Conservation (phyloP, 2,113 vertebrate species). For the Nematolebias whitei region DNA sequence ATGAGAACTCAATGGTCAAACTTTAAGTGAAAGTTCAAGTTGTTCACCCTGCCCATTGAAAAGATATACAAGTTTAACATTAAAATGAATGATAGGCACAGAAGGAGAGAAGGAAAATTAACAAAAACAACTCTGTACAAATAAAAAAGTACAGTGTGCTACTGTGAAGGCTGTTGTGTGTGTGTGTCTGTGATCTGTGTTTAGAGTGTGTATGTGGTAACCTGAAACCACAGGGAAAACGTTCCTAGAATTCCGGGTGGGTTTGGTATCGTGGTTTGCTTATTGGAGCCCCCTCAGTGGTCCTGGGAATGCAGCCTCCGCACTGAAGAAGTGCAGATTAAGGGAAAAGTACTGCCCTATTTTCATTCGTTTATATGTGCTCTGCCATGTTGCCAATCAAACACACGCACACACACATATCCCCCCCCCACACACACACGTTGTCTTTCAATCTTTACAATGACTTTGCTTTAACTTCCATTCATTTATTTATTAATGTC, state of each 20-base stretch:
- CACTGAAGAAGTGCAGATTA: constrained; percentile 51
- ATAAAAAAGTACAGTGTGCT: constrained; percentile 73
- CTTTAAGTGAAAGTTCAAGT: constrained; percentile 30
- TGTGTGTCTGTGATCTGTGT: constrained; percentile 54
- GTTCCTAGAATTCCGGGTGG: constrained; percentile 78
- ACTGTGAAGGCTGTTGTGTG: constrained; percentile 65
- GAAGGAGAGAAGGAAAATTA: constrained; percentile 56
- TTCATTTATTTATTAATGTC: no score
- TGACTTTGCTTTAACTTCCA: no score
- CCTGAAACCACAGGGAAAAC: constrained; percentile 77
- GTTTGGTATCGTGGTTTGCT: constrained; percentile 72
- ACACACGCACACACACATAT: not conserved
- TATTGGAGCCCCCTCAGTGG: constrained; percentile 69
- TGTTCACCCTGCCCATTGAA: constrained; percentile 22
- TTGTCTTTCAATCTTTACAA: no score
- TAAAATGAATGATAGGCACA: constrained; percentile 52
- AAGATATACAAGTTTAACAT: constrained; percentile 48
- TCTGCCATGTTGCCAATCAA: constrained; percentile 12
- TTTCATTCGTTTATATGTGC: constrained; percentile 25
- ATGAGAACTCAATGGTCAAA: constrained; percentile 50
- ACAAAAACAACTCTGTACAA: constrained; percentile 65
- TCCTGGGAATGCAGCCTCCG: constrained; percentile 66
- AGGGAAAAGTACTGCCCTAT: constrained; percentile 52
- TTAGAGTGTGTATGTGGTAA: constrained; percentile 68
- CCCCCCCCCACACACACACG: no score